Evolutionary conservation across 2,113 vertebrate genomes (phyloP), one percentile per base, ranked within the genome.

Genomic region (Sinocyclocheilus maitianheensis): DNA sequence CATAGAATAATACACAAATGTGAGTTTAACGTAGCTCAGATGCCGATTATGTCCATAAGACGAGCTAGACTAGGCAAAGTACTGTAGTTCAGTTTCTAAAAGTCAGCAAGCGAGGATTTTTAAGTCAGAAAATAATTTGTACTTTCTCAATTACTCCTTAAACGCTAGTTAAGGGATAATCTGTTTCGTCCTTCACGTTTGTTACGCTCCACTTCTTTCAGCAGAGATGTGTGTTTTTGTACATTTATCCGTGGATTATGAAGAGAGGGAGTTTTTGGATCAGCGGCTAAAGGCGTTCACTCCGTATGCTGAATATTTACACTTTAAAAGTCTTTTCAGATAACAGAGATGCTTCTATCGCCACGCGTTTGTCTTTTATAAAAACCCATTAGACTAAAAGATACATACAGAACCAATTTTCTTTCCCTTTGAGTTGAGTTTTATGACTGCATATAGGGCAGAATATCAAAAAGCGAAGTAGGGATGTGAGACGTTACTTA

Each of bases 31-130:
- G 63, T 87, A 89, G 74, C 77, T 80, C 82, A 87, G 78, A 86
- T 84, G 88, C 53, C 20, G 58, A 87, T 86, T 84, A 87, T 88
- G 87, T 88, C 86, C 87, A 53, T 86, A 58, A 84, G 79, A 90
- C 72, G 72, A 82, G 78, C 83, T 89, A 88, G 85, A 81, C 84
- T 87, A 88, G 77, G 72, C 65, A 78, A 87, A 65, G 80, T n/a
- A n/a, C 7, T 2, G 58, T 87, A 90, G 87, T 71, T 67, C 48
- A 89, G 71, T 87, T 89, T 82, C 83, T 85, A 77, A 81, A 75
- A 76, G 71, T 63, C 76, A 43, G 76, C 84, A 81, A 81, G 60
- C 37, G 37, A 74, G 43, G 63, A 82, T 69, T 88, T 88, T 85
- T 84, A 85, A 72, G 62, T 67, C 34, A 55, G 83, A 81, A 72